Evolutionary conservation across 2,797 vertebrate genomes (phyloP).

Genomic region (Pangasius sanitwongsei): DNA sequence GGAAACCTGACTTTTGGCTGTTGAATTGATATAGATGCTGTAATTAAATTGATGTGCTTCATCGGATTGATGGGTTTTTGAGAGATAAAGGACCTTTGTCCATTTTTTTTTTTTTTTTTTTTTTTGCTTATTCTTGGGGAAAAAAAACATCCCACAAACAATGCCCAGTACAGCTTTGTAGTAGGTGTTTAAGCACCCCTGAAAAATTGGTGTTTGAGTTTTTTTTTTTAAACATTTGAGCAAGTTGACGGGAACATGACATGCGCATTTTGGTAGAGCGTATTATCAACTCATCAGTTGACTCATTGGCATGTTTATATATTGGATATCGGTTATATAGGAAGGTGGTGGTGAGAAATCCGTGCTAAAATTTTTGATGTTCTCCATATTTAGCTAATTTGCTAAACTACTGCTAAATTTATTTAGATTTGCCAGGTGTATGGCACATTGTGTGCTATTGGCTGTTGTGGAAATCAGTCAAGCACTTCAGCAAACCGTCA

Average conservation of each 20-base stretch:
- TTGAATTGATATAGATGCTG: background rate
- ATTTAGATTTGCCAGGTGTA: background rate
- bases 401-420: background rate
- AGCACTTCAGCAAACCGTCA: background rate
- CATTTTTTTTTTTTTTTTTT: background rate
- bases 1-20: background rate
- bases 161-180: background rate
- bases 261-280: background rate
- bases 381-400: background rate
- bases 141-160: background rate
- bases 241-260: background rate
- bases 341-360: background rate
- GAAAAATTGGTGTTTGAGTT: no score
- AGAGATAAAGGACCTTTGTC: background rate
- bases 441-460: background rate
- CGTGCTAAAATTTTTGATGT: background rate
- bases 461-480: background rate
- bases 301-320: background rate
- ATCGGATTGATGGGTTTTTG: background rate
- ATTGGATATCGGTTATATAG: background rate
- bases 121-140: background rate
- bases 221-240: background rate
- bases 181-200: background rate
- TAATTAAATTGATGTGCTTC: conserved; percentile 4
- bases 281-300: background rate